These are phyloP conservation scores for Ecdyonurus torrentis DNA, from an alignment of 2,888 invertebrate genomes.

Conservation along the genomic window DNA sequence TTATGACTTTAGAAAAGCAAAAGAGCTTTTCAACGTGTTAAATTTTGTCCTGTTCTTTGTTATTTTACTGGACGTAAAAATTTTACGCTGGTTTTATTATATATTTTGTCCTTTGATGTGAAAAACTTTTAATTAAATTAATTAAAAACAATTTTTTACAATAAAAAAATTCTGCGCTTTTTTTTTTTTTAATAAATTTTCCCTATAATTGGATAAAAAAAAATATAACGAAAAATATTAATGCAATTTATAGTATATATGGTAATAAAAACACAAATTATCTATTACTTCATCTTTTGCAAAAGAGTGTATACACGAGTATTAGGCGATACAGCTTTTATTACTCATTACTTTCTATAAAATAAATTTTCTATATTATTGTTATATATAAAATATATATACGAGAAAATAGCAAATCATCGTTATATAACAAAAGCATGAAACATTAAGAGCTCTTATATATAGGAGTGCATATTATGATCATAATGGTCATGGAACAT, in stretches of 20 bases:
- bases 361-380: neutral
- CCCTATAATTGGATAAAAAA: no score
- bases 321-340: neutral
- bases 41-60: no score
- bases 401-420: neutral
- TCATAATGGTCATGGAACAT: neutral
- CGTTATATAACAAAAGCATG: neutral
- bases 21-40: no score
- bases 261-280: neutral
- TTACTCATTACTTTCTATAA: neutral
- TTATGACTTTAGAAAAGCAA: no score
- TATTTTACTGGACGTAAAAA: no score
- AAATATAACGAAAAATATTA: no score
- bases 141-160: no score
- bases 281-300: neutral
- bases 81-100: no score
- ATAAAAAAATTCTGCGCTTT: no score
- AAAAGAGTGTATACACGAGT: neutral
- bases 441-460: neutral
- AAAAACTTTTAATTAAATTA: no score
- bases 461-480: neutral
- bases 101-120: no score
- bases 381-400: neutral
- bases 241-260: neutral
- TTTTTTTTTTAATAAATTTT: no score